Evolutionary conservation across 2,797 vertebrate species (phyloP), one percentile per base, ranked within the genome.

Genomic region (Xiphorhynchus erythropygius): DNA sequence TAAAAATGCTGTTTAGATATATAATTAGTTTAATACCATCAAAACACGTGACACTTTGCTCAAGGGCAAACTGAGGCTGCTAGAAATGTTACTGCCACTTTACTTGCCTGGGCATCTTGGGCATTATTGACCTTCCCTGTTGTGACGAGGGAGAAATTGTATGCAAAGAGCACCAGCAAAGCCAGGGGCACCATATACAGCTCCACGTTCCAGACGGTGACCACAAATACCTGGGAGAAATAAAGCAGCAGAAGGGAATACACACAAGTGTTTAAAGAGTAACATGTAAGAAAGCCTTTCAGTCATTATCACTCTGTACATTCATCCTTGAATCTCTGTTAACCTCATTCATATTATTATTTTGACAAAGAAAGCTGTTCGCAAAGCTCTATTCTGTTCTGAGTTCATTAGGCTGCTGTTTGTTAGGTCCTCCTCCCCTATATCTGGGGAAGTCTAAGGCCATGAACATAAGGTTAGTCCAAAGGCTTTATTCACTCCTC

Each of bases 161-260:
- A 99, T 30, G 97, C 95, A 60, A 99, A 98, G 84, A 99, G 98
- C 70, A 99, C 96, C 73, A 99, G 94, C 69, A 99, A 97, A 76
- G 98, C 98, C 96, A 99, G 98, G 16, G 99, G 99, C 94, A 99
- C 95, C 99, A 99, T 99, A 97, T 99, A 99, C 86, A 99, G 98
- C 76, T 99, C 99, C 96, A 99, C 98, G 23, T 98, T 97, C 99
- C 99, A 99, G 86, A 99, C 98, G 0, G 98, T 98, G 97, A 99
- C 95, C 77, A 99, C 95, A 96, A 99, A 99, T 42, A 99, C 98
- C 99, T 99, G 97, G 24, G 65, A 84, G 55, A 91, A 96, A 97
- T 63, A 97, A 97, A 91, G 87, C 25, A 76, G 78, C 39, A 70
- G 41, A 56, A 80, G 42, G 35, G n/a, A 71, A 81, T 0, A 62